Evolutionary conservation across 2,888 invertebrate genomes (phyloP), one percentile per base, ranked within the genome.

Genomic region (Eupithecia insigniata): DNA sequence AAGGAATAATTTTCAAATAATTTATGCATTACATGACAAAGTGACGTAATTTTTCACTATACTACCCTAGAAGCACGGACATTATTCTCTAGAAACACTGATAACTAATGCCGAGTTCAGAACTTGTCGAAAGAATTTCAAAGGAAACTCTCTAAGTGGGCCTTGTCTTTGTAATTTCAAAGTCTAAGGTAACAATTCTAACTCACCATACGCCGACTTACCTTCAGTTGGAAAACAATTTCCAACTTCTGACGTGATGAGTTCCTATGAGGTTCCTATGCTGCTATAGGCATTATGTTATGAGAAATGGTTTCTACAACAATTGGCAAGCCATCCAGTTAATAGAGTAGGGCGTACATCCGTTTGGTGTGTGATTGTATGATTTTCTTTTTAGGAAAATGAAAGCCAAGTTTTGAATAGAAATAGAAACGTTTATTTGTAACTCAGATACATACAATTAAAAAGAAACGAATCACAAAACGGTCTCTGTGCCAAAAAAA

Each of bases 271-370:
- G 1, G 58, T 60, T 34, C 30, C 61, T 61, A 16, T 10, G 34
- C 18, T 32, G 30, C 36, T 66, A 32, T 55, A 68, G 55, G 6
- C 26, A 6, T 55, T 67, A 62, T 68, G 26, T 55, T 67, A 62
- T 68, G 26, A 28, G 43, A 67, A 66, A 66, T 62, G 66, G 69
- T 66, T 69, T 71, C 66, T 71, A 74, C 71, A 62, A 71, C 71
- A 61, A 73, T 68, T 73, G 65, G 51, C 65, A 39, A 26, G 61
- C 61, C 51, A 76, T 73, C 73, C 76, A 73, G 66, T 64, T 26
- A 62, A n/a, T 30, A 61, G 18, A 10, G 61, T 61, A 4, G 61
- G n/a, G n/a, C n/a, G 6, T 30, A n/a, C n/a, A 62, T 62, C 61
- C 61, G 30, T n/a, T 4, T 16, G 4, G 4, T 30, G 16, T 36